Base-by-base conservation (phyloP, 2,797 vertebrate species). In the Cossypha polioptera region DNA sequence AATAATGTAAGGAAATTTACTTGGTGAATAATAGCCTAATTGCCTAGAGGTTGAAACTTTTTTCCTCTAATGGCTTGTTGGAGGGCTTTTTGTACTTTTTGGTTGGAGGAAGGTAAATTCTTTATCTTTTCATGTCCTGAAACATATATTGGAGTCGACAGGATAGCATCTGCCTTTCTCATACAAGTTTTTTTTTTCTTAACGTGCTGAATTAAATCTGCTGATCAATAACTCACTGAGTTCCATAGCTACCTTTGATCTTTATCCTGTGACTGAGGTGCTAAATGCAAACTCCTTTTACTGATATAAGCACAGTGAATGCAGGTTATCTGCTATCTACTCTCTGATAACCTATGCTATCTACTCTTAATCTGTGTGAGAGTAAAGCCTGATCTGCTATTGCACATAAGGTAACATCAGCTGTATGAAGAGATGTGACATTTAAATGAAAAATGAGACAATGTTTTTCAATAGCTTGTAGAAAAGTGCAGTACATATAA, bases 21-120 rank as follows among this genome's bases (percentile, higher is more conserved):
- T 33, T 29, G 24, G 18, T 8, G 8, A 58, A 26, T 76, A 65
- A 86, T 75, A 76, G 1, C 5, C 9, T 9, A 5, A 13, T 62
- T 79, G 11, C 21, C 14, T 88, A 31, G 35, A 80, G 58, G 9
- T 10, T 47, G 8, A 73, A 62, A 38, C 0, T 5, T 73, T 82
- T 71, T 88, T 57, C 16, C 58, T 51, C 9, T 31, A 10, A 22
- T 43, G 3, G 5, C 16, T 59, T 40, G 19, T 33, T 58, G 25
- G 26, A 40, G 8, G 21, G 47, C 7, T 50, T 66, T 47, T 45
- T 24, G 25, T 3, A 5, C 3, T 28, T 53, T 71, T 61, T 59
- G 7, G 1, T 5, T 6, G 4, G 6, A 24, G 0, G 6, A 13
- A 7, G 4, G 6, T 51, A 13, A 25, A 62, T 68, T 72, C n/a